Base-by-base conservation (phyloP, 2,888 invertebrate species). In the Nymphalis urticae region DNA sequence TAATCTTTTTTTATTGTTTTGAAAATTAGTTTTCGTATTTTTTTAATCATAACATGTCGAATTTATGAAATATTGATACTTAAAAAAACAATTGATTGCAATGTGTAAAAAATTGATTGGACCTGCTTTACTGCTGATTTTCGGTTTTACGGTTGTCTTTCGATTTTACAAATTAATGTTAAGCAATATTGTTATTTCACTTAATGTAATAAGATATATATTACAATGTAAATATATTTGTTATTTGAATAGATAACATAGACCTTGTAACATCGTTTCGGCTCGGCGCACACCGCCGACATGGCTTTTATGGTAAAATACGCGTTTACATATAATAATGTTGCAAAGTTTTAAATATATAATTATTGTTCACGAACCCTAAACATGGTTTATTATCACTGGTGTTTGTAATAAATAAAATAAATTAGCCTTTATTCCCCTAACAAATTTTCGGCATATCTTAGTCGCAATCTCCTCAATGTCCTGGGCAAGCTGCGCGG, bases 231-330 rank as follows among this genome's bases (percentile, higher is more conserved):
- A 51, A 50, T 48, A n/a, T 51, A 32, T 69, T 48, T 42, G 10
- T 17, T 42, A 42, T 36, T 24, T 42, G 58, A 60, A 63, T 21
- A 70, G 61, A 51, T 56, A 64, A 58, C 68, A 62, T 62, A 71
- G 70, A 68, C 71, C 71, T 71, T 71, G 71, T 64, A n/a, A 10
- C 36, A n/a, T 56, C 72, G 77, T 77, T 69, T 67, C 75, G 75
- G 60, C 56, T 76, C 70, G 78, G 64, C 72, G 75, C 77, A 69
- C 78, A 68, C 62, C 72, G 75, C 19, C 73, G 71, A 61, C 58
- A 73, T 75, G 73, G 66, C 48, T 32, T 68, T 63, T 64, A 61
- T 42, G 19, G 19, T n/a, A 17, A 50, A 50, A 50, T 19, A 19
- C 1, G 19, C 17, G 19, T 50, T 50, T 50, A 48, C 56, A 21